phyloP scores from a whole-genome alignment of 1,140 invertebrate genomes.

The Aphelenchoides fujianensis region DNA sequence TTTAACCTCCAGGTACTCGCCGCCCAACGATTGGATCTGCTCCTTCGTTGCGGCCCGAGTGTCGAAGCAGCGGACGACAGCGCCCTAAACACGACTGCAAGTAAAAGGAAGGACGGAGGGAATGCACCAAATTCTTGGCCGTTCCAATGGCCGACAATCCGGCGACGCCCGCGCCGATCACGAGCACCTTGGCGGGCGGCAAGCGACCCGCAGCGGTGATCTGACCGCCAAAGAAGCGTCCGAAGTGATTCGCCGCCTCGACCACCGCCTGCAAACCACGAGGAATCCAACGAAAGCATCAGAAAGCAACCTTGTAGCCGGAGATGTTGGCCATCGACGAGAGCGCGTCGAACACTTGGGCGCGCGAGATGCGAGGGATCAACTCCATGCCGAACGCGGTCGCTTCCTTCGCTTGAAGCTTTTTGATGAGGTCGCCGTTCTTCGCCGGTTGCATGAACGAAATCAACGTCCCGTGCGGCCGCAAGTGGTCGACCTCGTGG shows the following conservation, averaged over 20 bases:
- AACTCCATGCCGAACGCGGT: slow-evolving; percentile 73
- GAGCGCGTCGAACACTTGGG: slow-evolving; percentile 74
- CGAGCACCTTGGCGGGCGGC: slow-evolving; percentile 75
- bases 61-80: slow-evolving; percentile 81
- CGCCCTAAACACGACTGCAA: too few relatives aligned
- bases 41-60: slow-evolving; percentile 80
- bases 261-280: slow-evolving; percentile 81
- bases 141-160: slow-evolving; percentile 80
- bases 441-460: slow-evolving; percentile 82
- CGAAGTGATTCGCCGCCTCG: slow-evolving; percentile 83
- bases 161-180: slow-evolving; percentile 83
- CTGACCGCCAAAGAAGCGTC: slow-evolving; percentile 78
- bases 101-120: too few relatives aligned
- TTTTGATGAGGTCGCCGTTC: slow-evolving; percentile 74
- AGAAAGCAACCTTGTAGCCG: slow-evolving; percentile 70
- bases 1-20: slow-evolving; percentile 73
- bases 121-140: slow-evolving; percentile 75
- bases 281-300: slow-evolving; percentile 69
- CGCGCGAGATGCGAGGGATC: slow-evolving; percentile 56
- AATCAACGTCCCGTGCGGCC: slow-evolving; percentile 72
- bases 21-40: slow-evolving; percentile 84
- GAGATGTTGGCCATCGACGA: slow-evolving; percentile 89
- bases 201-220: slow-evolving; percentile 61
- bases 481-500: slow-evolving; percentile 71
- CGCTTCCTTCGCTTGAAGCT: slow-evolving; percentile 72